Base-by-base conservation (phyloP, 2,888 invertebrate genomes). In the Chesias legatella region DNA sequence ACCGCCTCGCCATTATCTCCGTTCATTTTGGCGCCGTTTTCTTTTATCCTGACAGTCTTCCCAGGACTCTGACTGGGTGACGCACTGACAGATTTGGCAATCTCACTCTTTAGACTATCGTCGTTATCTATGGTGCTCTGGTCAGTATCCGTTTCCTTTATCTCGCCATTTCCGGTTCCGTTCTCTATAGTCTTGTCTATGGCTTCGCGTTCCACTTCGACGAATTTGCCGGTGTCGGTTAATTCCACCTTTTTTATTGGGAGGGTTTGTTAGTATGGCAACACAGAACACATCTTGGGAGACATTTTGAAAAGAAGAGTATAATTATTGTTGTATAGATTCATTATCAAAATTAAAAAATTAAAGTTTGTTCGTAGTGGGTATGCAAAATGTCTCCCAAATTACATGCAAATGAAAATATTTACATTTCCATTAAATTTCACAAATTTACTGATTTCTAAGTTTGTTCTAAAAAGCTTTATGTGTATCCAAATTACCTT, bases 151-250 rank as follows among this genome's bases (percentile, higher is more conserved):
- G 48, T 39, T 22, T 56, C 63, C 48, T 58, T 48, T 50, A 51
- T 37, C 13, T 31, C 40, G 30, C 30, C 35, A 8, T 48, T 51
- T 24, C 56, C 59, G 53, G 53, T 56, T 53, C 50, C 54, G 53
- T 43, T 46, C 9, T 48, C 50, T 22, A 39, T 57, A 8, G 42
- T 37, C 6, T 32, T 40, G 6, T 74, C 70, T 28, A 51, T 44
- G n/a, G 58, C 59, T 1, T 79, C 58, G 13, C 78, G 70, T 52
- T 89, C 89, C 33, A 88, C 79, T 73, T 89, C 89, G 68, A 89
- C 83, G 79, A 89, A 89, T 65, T 86, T 88, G 8, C 88, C 88
- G 51, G 84, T 79, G 57, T 83, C 80, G 27, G 88, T 88, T 67
- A 88, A 57, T 85, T 89, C 88, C 52, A 88, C 86, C 89, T 88